These are phyloP conservation scores for Emys orbicularis DNA, from an alignment of 2,797 vertebrate species.

Conservation along the genomic window DNA sequence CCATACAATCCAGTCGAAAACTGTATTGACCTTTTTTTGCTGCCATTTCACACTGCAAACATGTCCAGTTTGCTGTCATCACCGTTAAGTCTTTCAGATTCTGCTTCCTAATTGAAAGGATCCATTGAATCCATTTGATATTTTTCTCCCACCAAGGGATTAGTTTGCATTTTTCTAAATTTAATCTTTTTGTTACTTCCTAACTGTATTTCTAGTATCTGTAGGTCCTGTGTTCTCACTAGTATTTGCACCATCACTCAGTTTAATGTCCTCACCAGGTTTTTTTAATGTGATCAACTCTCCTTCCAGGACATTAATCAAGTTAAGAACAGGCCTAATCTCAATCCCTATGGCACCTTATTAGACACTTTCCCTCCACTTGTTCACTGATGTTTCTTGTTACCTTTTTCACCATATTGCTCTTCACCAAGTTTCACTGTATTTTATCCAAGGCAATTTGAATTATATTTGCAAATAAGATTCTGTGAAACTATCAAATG, in stretches of 20 bases:
- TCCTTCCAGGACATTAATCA: neutral
- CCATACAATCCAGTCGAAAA: accelerated
- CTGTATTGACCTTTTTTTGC: neutral
- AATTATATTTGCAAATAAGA: conserved; percentile 49
- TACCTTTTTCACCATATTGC: conserved; percentile 9
- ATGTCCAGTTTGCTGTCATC: neutral
- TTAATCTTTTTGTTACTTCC: too few relatives aligned
- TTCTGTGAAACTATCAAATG: conserved; percentile 65
- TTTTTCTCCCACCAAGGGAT: neutral
- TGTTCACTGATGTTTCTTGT: conserved; percentile 6
- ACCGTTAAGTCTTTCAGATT: accelerated
- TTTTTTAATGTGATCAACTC: neutral
- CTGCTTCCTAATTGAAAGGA: neutral
- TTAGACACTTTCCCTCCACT: neutral
- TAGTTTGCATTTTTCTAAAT: neutral
- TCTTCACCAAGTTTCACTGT: conserved; percentile 33
- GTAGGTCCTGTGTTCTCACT: neutral
- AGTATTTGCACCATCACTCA: accelerated
- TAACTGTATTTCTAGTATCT: too few relatives aligned
- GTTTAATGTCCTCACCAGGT: neutral
- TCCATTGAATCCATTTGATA: neutral
- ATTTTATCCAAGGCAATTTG: conserved; percentile 42
- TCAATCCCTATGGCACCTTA: neutral
- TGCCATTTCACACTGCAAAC: neutral
- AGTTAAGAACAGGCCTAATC: neutral